Percentiles rank a stretch among this genome's conserved stretches.
These are phyloP conservation scores for Sympetrum striolatum DNA, from an alignment of 2,888 invertebrate genomes.

Conservation along the genomic window DNA sequence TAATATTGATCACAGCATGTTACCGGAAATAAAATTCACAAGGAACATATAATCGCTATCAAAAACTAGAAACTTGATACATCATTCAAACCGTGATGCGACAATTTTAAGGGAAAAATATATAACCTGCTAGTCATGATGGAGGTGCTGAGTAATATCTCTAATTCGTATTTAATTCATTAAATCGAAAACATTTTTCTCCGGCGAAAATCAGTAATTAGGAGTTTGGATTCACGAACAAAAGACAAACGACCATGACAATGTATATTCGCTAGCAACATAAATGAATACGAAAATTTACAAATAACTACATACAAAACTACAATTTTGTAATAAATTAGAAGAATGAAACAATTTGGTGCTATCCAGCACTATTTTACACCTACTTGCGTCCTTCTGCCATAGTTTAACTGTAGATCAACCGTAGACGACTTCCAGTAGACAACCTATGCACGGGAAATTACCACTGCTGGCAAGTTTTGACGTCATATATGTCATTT, in stretches of 20 bases:
- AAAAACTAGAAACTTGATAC: not conserved
- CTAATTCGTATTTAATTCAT: not conserved
- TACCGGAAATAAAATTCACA: not conserved
- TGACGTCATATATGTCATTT: constrained; percentile 32
- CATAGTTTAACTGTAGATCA: constrained; percentile 55
- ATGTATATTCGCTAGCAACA: constrained; percentile 58
- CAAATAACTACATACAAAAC: not conserved
- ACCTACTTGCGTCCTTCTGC: constrained; percentile 67
- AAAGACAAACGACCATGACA: constrained; percentile 54
- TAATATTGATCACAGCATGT: constrained; percentile 16
- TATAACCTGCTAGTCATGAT: not conserved
- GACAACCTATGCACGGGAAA: constrained; percentile 20
- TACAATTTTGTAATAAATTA: not conserved
- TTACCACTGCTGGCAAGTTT: constrained; percentile 34
- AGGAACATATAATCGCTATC: not conserved
- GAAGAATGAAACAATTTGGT: not conserved
- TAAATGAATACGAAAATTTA: not conserved
- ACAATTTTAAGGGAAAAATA: not conserved
- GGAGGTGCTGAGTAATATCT: not conserved
- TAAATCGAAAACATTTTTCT: not conserved
- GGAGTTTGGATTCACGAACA: not conserved
- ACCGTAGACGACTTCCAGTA: constrained; percentile 5
- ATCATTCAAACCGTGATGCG: not conserved
- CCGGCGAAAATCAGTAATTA: constrained; percentile 1
- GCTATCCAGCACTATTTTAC: constrained; percentile 18